Conservation (phyloP, 2,797 vertebrate genomes). For the Falco columbarius region DNA sequence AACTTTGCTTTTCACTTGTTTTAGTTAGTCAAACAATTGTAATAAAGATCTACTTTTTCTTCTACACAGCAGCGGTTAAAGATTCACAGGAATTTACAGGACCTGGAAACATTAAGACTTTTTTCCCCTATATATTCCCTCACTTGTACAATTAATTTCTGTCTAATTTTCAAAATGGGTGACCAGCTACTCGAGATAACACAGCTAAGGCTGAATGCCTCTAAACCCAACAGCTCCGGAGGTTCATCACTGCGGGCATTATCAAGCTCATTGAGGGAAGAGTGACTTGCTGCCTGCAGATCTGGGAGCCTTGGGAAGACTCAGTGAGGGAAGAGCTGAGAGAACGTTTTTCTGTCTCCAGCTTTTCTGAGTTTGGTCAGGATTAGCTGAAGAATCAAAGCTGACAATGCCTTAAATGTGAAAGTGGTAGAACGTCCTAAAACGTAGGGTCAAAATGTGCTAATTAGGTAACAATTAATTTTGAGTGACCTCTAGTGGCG, state of each 20-base stretch:
- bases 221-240: background rate
- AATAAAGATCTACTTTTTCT: background rate
- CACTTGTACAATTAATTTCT: background rate
- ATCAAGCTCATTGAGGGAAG: background rate
- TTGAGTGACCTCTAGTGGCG: conserved; percentile 65
- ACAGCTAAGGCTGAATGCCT: background rate
- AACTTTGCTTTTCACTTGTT: background rate
- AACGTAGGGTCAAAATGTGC: background rate
- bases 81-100: rapidly evolving
- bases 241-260: background rate
- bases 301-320: background rate
- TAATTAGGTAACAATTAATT: conserved; percentile 61
- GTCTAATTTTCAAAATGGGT: background rate
- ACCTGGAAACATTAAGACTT: background rate
- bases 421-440: background rate
- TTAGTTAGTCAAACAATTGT: background rate
- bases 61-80: background rate
- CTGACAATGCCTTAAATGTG: background rate
- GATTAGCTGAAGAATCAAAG: background rate
- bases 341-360: background rate
- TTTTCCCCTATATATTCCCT: background rate
- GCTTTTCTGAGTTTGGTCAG: background rate
- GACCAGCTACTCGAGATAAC: background rate
- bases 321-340: background rate
- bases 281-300: background rate